phyloP scores from a whole-genome alignment of 2,888 invertebrate genomes.

The Epicampocera succincta region DNA sequence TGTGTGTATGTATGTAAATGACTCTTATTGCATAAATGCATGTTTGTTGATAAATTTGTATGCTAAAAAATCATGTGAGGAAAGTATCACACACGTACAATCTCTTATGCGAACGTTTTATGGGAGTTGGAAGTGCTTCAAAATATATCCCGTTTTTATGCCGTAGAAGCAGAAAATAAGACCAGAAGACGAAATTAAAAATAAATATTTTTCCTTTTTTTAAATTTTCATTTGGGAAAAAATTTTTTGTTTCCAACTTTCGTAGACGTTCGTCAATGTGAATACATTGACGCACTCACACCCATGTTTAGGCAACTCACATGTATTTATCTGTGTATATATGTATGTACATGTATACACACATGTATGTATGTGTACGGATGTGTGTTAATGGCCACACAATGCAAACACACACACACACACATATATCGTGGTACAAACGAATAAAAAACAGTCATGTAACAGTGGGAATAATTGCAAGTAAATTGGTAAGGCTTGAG shows the following conservation, averaged over 20 bases:
- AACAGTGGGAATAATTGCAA: constrained; percentile 17
- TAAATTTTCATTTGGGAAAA: constrained; percentile 39
- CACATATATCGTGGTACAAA: background rate
- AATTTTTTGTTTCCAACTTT: background rate
- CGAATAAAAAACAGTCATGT: background rate
- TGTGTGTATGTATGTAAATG: constrained; percentile 17
- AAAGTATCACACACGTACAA: constrained; percentile 54
- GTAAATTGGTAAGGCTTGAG: constrained; percentile 18
- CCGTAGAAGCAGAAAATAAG: constrained; percentile 22
- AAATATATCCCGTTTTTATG: constrained; percentile 33
- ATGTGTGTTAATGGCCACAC: background rate
- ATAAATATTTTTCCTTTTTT: constrained; percentile 48
- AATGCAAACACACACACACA: too few species aligned
- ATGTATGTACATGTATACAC: background rate
- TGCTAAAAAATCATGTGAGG: constrained; percentile 28
- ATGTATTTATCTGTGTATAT: background rate
- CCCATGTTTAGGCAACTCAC: background rate
- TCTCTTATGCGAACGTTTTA: constrained; percentile 53
- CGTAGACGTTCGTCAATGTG: constrained; percentile 11
- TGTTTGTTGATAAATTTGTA: constrained; percentile 19
- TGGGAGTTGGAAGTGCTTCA: constrained; percentile 62
- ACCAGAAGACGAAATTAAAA: constrained; percentile 57
- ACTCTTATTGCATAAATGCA: constrained; percentile 32
- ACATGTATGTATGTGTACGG: background rate
- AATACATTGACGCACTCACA: background rate